These are phyloP conservation scores for Istiophorus platypterus DNA, from an alignment of 2,113 vertebrate species.

Conservation along the genomic window DNA sequence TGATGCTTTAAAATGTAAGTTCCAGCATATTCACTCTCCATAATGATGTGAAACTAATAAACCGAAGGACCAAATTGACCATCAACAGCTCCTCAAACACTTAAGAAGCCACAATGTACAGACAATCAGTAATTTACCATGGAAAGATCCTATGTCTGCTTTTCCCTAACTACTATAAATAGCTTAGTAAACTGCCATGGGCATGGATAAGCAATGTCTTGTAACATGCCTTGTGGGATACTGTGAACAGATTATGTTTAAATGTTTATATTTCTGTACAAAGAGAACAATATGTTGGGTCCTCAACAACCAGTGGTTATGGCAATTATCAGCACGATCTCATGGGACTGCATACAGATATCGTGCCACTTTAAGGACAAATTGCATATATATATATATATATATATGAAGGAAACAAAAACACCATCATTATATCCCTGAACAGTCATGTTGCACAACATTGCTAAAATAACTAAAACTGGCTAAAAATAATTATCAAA, in stretches of 20 bases:
- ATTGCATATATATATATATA: too few species aligned
- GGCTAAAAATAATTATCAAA: too few species aligned
- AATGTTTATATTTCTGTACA: slow-evolving; percentile 2
- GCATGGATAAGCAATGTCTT: slow-evolving; percentile 14
- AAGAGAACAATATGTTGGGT: not conserved
- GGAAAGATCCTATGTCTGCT: not conserved
- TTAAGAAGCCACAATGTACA: not conserved
- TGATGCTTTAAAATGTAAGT: too few species aligned
- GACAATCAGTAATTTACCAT: not conserved
- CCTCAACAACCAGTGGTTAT: not conserved
- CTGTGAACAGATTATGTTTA: slow-evolving; percentile 19
- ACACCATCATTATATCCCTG: too few species aligned
- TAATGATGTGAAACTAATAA: not conserved
- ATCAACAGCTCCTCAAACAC: not conserved
- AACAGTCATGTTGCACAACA: too few species aligned
- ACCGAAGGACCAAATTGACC: not conserved
- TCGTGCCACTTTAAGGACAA: too few species aligned
- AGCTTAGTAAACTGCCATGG: not conserved
- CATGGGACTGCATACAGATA: too few species aligned
- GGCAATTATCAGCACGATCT: not conserved
- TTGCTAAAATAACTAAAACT: too few species aligned
- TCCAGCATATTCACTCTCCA: not conserved
- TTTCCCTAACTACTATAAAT: not conserved
- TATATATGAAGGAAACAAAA: too few species aligned
- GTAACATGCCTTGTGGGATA: slow-evolving; percentile 17